These are phyloP conservation scores for Illadopsis cleaveri DNA, from an alignment of 2,113 vertebrate genomes.

Conservation along the genomic window DNA sequence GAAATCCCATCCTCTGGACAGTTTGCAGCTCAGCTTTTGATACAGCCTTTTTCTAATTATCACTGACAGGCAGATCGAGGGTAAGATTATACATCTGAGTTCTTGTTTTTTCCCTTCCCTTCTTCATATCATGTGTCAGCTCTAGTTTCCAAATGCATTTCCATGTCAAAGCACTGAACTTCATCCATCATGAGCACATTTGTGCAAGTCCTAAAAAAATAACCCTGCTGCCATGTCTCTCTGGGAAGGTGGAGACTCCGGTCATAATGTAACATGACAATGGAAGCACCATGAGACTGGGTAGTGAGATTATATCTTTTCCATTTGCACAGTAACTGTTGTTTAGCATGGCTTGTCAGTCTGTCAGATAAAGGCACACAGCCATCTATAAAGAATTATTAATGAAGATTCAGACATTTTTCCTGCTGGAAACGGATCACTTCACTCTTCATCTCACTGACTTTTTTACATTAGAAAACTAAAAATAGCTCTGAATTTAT, in stretches of 20 bases:
- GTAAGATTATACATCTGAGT: conserved; percentile 9
- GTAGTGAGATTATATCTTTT: conserved; percentile 70
- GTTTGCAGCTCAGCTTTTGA: conserved; percentile 24
- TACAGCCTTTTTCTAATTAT: conserved; percentile 46
- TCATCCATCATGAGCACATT: conserved; percentile 27
- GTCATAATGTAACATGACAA: conserved; percentile 69
- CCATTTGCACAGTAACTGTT: conserved; percentile 70
- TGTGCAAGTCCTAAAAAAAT: conserved; percentile 31
- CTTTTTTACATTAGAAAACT: conserved; percentile 76
- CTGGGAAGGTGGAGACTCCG: conserved; percentile 46
- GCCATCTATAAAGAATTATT: conserved; percentile 73
- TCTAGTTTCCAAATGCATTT: conserved; percentile 34
- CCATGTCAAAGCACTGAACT: conserved; percentile 33
- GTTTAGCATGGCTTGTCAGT: conserved; percentile 72
- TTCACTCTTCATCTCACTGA: conserved; percentile 73
- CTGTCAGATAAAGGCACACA: conserved; percentile 72
- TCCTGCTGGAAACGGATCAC: conserved; percentile 68
- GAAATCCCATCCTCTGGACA: conserved; percentile 24
- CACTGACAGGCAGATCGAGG: conserved; percentile 35
- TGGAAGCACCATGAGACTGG: conserved; percentile 58
- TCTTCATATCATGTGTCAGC: conserved; percentile 29
- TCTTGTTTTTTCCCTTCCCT: conserved; percentile 15
- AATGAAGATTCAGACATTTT: conserved; percentile 71
- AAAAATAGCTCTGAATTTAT: conserved; percentile 71
- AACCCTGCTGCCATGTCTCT: conserved; percentile 18